Conservation (phyloP, 2,888 invertebrate species). For the Zeuzera pyrina region DNA sequence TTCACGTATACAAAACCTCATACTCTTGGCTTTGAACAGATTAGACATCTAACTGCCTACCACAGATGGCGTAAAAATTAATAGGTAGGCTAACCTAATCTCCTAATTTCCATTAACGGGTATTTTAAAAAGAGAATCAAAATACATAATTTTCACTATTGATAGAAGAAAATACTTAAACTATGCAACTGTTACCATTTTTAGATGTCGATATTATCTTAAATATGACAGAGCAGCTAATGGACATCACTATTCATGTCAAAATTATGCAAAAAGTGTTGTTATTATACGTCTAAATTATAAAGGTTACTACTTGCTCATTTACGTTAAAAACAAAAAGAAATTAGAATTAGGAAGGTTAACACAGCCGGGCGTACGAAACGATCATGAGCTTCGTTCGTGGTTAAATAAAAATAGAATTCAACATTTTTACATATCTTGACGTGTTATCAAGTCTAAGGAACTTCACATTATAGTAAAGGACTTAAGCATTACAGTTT, state of each 20-base stretch:
- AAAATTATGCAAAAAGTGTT: constrained; percentile 1
- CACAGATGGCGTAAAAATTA: too few relatives aligned
- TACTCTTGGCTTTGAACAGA: too few relatives aligned
- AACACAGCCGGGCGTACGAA: constrained; percentile 42
- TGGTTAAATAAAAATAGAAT: constrained; percentile 62
- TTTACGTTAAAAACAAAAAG: constrained; percentile 1
- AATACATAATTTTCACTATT: too few relatives aligned
- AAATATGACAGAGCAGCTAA: too few relatives aligned
- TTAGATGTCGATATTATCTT: too few relatives aligned
- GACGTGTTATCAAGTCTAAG: constrained; percentile 57
- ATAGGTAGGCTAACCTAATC: too few relatives aligned
- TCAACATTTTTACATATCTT: constrained; percentile 59
- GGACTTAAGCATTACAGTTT: constrained; percentile 39
- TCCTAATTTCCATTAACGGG: too few relatives aligned
- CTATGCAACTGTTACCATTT: too few relatives aligned
- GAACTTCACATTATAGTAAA: constrained; percentile 38
- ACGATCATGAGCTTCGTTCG: constrained; percentile 57
- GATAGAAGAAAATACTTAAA: too few relatives aligned
- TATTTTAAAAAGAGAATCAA: too few relatives aligned
- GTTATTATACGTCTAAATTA: constrained; percentile 1
- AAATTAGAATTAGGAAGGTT: constrained; percentile 19
- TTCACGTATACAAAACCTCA: too few relatives aligned
- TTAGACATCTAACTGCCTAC: too few relatives aligned
- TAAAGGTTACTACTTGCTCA: neutral
- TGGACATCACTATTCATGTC: neutral